Evolutionary conservation across 2,113 vertebrate species (phyloP).

Genomic region (Columba janthina): DNA sequence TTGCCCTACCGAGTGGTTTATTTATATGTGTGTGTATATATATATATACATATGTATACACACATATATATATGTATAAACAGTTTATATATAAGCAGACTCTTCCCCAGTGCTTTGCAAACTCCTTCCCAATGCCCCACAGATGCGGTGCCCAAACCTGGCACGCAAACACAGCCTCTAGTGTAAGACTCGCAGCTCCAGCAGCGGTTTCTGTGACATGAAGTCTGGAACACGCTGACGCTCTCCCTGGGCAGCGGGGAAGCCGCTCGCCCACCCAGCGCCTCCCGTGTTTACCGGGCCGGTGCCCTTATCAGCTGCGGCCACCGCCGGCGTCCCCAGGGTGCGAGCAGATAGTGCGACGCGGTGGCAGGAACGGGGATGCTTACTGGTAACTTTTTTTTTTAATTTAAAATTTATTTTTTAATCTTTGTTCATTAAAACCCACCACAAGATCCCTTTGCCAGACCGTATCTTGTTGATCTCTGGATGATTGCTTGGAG

Average conservation of each 20-base stretch:
- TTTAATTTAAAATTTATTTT: neutral
- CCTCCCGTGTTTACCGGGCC: too few relatives aligned
- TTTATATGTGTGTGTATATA: too few relatives aligned
- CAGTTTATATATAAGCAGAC: too few relatives aligned
- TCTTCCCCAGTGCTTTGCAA: too few relatives aligned
- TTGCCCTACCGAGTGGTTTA: too few relatives aligned
- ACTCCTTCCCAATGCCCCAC: too few relatives aligned
- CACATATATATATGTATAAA: too few relatives aligned
- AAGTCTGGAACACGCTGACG: rapidly evolving
- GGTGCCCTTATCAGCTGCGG: neutral
- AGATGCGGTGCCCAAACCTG: too few relatives aligned
- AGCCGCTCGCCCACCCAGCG: neutral
- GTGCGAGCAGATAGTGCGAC: rapidly evolving
- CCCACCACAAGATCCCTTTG: neutral
- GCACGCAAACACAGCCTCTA: too few relatives aligned
- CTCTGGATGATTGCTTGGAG: neutral
- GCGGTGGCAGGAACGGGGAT: neutral
- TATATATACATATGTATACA: too few relatives aligned
- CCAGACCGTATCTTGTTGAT: rapidly evolving
- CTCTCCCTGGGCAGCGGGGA: neutral
- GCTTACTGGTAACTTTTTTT: neutral
- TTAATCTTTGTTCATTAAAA: neutral
- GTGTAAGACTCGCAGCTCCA: neutral
- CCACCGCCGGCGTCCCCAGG: neutral
- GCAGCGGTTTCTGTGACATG: neutral